Evolutionary conservation across 2,888 invertebrate genomes (phyloP).

Genomic region (Griposia aprilina): DNA sequence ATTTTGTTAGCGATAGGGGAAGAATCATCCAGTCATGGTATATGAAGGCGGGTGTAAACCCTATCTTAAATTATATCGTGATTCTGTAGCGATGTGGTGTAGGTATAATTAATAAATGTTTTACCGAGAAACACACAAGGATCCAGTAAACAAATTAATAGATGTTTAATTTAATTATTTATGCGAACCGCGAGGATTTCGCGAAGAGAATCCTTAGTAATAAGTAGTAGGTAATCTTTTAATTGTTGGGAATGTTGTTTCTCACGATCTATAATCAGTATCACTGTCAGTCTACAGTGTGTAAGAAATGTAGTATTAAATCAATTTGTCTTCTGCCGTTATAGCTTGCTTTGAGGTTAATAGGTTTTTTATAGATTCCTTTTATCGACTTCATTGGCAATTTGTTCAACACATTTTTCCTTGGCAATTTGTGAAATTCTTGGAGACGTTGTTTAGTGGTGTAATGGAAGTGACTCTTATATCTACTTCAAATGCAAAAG

Average conservation of each 20-base stretch:
- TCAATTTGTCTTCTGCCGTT: conserved; percentile 26
- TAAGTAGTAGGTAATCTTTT: conserved; percentile 37
- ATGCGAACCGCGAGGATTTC: conserved; percentile 46
- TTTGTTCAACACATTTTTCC: neutral
- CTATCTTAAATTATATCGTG: conserved; percentile 50
- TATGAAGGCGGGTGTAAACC: conserved; percentile 52
- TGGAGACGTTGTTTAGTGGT: neutral
- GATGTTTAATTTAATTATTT: conserved; percentile 60
- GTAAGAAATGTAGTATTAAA: conserved; percentile 23
- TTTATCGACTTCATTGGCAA: conserved; percentile 25
- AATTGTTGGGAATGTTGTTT: conserved; percentile 44
- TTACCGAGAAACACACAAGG: conserved; percentile 61
- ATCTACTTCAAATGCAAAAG: neutral
- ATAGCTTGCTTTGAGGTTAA: neutral
- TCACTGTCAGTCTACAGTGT: conserved; percentile 14
- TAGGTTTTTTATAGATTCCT: neutral
- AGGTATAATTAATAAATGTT: conserved; percentile 44
- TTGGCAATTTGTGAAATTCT: neutral
- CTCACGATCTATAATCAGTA: conserved; percentile 53
- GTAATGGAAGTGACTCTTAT: neutral
- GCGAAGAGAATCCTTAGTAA: conserved; percentile 40
- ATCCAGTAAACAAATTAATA: conserved; percentile 55
- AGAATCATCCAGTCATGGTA: conserved; percentile 47
- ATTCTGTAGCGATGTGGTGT: conserved; percentile 32
- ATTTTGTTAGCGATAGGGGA: conserved; percentile 50